Evolutionary conservation across 1,140 invertebrate genomes (phyloP), one percentile per base, ranked within the genome.

Genomic region (Drosophila neocordata): DNA sequence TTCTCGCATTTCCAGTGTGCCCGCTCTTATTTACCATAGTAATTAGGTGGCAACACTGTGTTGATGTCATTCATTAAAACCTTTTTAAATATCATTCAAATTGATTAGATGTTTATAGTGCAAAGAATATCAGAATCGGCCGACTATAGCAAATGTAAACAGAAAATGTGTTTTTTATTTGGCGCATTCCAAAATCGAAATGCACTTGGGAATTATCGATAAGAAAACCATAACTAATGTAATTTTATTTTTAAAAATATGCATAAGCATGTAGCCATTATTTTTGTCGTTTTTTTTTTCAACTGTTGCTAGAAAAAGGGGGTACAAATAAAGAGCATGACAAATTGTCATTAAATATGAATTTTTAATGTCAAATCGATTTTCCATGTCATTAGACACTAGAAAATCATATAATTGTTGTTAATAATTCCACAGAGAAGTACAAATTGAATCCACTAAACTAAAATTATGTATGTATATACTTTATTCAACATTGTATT

Each of bases 321-420:
- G 2, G 18, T 13, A 38, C 4, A 2, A 9, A 1, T 38, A 71
- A 58, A 52, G 65, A 52, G 71, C 80, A 73, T 84, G 80, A 57
- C 77, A 77, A 84, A 48, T 51, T 41, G 59, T 69, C 74, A 87
- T 85, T 87, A 78, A 59, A 9, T 48, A 53, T 64, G 63, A 22
- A 62, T 64, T 78, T 85, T 81, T 63, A 74, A 81, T 84, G 65
- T 66, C 44, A 59, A 85, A 85, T 87, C 77, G 81, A 85, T 85
- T 85, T 87, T 81, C 78, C 70, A 63, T 65, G 15, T 55, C 60
- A 76, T 76, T 76, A 65, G 38, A 48, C 51, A 60, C 18, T 15
- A 68, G 51, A 51, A 59, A 74, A 68, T 44, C 38, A 56, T 73
- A 52, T 77, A 63, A 70, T 82, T 44, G 60, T 71, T 58, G 56